Evolutionary conservation across 1,140 invertebrate species (phyloP), one percentile per base, ranked within the genome.

Genomic region (Musca domestica): DNA sequence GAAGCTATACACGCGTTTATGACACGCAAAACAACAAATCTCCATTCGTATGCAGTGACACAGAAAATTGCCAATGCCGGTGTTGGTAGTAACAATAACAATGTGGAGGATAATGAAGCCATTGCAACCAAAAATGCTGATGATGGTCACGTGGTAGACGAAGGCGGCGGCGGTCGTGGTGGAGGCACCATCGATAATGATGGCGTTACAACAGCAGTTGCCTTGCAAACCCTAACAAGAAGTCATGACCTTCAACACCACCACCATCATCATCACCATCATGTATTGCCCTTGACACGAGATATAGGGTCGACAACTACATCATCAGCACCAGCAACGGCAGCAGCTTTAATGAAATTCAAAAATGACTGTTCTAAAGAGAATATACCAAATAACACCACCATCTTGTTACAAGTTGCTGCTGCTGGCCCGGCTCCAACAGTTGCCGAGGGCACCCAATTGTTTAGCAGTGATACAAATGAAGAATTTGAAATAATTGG

Each of bases 11-110:
- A 80, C 22, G 48, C 68, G 10, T 80, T 74, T 46, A 80, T 80
- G 78, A 73, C 73, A 27, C 74, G 74, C 17, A 75, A 75, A 56
- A 78, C 75, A 7, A 72, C 73, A 20, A 78, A 80, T 61, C 67
- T 80, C 51, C 78, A 80, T 52, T 80, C 78, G 20, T 80, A 80
- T 34, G 78, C 78, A 0, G 71, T 76, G 3, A 80, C 78, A 63
- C 75, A 78, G 19, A 74, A 46, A 19, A 61, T 30, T n/a, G 56
- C 14, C 23, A 54, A 61, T 34, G 34, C 30, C 56, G 34, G 7
- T 41, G 19, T 19, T 34, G 41, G 9, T 12, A 5, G 10, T 10
- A 41, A 25, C 20, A 67, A n/a, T 17, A 52, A 66, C 49, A 54
- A 0, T 41, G 10, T 5, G 12, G 34, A 41, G 4, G 34, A 41